Conservation (phyloP, 2,113 vertebrate genomes). For the Tiliqua scincoides region DNA sequence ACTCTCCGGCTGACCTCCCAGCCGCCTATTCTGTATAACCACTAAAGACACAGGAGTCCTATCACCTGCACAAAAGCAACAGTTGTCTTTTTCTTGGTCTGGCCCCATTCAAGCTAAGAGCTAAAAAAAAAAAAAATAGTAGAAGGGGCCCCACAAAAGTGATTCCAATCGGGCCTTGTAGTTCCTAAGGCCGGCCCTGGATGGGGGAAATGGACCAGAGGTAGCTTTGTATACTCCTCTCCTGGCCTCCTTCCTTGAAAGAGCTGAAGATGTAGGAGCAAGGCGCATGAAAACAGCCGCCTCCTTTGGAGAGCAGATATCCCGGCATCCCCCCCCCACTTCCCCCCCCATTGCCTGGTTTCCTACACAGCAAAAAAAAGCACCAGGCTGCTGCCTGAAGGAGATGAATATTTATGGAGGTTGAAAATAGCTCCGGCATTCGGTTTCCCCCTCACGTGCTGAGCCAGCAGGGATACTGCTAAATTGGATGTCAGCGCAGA, state of each 20-base stretch:
- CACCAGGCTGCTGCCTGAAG: constrained; percentile 58
- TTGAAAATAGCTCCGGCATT: constrained; percentile 71
- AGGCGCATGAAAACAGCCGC: background rate
- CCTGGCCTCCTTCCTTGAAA: constrained; percentile 8
- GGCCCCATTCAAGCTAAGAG: too few species aligned
- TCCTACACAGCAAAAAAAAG: constrained; percentile 22
- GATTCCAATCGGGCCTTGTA: too few species aligned
- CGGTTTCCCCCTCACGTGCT: constrained; percentile 72
- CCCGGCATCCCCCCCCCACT: background rate
- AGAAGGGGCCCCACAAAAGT: too few species aligned
- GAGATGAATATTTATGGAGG: constrained; percentile 68
- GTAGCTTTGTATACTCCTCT: background rate
- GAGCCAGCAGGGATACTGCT: constrained; percentile 71
- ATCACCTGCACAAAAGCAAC: too few species aligned
- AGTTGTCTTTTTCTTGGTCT: too few species aligned
- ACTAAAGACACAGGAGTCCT: too few species aligned
- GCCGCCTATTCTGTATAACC: too few species aligned
- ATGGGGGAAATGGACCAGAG: background rate
- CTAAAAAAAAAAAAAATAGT: too few species aligned
- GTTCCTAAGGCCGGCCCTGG: too few species aligned
- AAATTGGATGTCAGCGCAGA: constrained; percentile 67
- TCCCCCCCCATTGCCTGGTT: background rate
- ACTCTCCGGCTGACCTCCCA: too few species aligned
- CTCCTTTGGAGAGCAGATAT: background rate
- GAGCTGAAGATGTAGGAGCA: background rate